Evolutionary conservation across 2,797 vertebrate species (phyloP), one percentile per base, ranked within the genome.

Genomic region (Gallinago solitaria): DNA sequence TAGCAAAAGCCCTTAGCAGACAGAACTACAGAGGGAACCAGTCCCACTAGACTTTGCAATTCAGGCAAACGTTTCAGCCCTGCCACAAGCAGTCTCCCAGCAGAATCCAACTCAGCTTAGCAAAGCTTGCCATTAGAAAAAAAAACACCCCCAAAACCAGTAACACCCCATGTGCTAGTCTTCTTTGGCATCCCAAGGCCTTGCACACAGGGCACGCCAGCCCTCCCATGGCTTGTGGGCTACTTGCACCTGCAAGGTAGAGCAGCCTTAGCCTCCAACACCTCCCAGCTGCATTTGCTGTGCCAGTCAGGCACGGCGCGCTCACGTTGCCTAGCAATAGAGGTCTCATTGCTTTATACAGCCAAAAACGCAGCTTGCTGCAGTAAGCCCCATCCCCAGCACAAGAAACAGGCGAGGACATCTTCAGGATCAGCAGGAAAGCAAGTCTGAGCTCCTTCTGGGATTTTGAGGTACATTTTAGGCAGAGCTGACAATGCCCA

Each of bases 241-340:
- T 82, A 54, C 20, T 50, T 61, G 77, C 78, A 93, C 95, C 91
- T 88, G 90, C 43, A 45, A 95, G 91, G 95, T 56, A 79, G 78
- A 95, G 94, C 87, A 70, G 65, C 6, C 3, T 50, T 30, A 77
- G 83, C 64, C 68, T 95, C 83, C 76, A 73, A 48, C 83, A 83
- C 87, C 76, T 94, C 71, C 59, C 0, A 4, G 79, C 86, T 91
- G 56, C 43, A 11, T 39, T 35, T 1, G 2, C 61, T 0, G 60
- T 53, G 87, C 89, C 82, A 73, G 83, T 14, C 71, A 68, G 77
- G 70, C 91, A 56, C 39, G 16, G 47, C 10, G 61, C 4, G 16
- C 91, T 92, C 65, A 63, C 3, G 97, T 97, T 97, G 97, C 97
- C 83, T 97, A 97, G 97, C 97, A 97, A 97, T 97, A 83, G 86